Conservation (phyloP, 1,140 invertebrate genomes). For the Hylaeus anthracinus region DNA sequence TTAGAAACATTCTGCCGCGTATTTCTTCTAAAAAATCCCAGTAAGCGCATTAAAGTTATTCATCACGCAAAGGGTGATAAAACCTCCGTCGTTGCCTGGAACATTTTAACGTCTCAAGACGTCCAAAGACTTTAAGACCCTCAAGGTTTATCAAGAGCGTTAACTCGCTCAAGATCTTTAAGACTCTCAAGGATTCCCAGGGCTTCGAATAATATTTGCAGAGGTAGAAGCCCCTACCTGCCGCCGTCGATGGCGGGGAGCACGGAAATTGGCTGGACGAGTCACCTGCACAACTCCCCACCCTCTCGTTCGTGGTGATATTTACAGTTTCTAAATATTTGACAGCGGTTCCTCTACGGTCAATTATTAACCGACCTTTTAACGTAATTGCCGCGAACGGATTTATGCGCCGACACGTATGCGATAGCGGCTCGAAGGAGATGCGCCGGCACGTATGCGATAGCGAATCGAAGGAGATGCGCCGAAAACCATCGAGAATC, state of each 20-base stretch:
- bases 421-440: neutral
- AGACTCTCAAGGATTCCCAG: neutral
- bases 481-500: slow-evolving; percentile 37
- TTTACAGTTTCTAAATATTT: neutral
- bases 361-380: slow-evolving; percentile 64
- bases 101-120: neutral
- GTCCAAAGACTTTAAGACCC: neutral
- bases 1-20: too few species aligned
- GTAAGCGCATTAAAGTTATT: neutral
- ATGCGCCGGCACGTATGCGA: slow-evolving; percentile 12
- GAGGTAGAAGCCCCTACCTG: neutral
- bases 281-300: too few species aligned
- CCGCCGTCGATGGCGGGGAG: neutral
- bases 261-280: neutral
- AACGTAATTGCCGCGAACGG: slow-evolving; percentile 58
- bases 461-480: neutral
- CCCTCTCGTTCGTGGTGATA: neutral
- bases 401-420: slow-evolving; percentile 46
- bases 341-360: slow-evolving; percentile 9
- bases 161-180: neutral
- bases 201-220: neutral
- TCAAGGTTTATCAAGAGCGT: neutral
- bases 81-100: neutral
- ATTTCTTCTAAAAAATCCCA: too few species aligned
- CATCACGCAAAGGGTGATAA: neutral